Percentiles rank a stretch among this genome's conserved stretches.
These are phyloP conservation scores for Drosophila suzukii DNA, from an alignment of 1,140 invertebrate genomes.

Conservation along the genomic window DNA sequence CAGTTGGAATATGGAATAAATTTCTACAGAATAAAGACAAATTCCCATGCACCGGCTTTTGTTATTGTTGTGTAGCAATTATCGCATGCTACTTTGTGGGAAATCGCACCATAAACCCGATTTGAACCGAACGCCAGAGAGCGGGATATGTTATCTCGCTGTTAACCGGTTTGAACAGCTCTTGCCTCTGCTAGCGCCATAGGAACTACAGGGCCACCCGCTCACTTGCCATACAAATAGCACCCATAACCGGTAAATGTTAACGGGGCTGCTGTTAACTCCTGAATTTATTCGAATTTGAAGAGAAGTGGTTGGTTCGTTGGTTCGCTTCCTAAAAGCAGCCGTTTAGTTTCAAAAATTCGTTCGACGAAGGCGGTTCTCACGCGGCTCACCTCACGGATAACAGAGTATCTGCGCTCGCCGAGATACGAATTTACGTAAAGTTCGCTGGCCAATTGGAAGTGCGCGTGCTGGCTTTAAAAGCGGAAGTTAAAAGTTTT, in stretches of 20 bases:
- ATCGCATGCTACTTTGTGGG: constrained; percentile 58
- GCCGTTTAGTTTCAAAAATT: background rate
- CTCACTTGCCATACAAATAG: background rate
- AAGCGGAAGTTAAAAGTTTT: background rate
- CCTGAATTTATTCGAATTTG: background rate
- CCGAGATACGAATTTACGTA: constrained; percentile 38
- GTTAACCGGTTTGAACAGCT: background rate
- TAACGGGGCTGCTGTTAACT: background rate
- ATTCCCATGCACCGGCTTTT: constrained; percentile 17
- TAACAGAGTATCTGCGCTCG: constrained; percentile 1
- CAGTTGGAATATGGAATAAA: background rate
- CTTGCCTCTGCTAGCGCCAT: background rate
- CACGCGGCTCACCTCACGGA: constrained; percentile 42
- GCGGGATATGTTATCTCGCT: background rate
- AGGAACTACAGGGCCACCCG: no score
- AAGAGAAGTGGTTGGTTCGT: background rate
- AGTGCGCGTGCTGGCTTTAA: constrained; percentile 12
- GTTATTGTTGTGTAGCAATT: constrained; percentile 9
- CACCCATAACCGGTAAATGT: background rate
- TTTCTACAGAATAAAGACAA: background rate
- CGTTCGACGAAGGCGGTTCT: constrained; percentile 5
- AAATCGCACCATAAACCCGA: constrained; percentile 13
- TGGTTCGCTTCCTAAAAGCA: background rate
- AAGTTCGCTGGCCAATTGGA: constrained; percentile 19
- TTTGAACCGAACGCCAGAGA: constrained; percentile 2